Percentiles rank a stretch among this genome's conserved stretches.
Evolutionary conservation across 2,888 invertebrate species (phyloP).

Genomic region (Melinaea menophilus): DNA sequence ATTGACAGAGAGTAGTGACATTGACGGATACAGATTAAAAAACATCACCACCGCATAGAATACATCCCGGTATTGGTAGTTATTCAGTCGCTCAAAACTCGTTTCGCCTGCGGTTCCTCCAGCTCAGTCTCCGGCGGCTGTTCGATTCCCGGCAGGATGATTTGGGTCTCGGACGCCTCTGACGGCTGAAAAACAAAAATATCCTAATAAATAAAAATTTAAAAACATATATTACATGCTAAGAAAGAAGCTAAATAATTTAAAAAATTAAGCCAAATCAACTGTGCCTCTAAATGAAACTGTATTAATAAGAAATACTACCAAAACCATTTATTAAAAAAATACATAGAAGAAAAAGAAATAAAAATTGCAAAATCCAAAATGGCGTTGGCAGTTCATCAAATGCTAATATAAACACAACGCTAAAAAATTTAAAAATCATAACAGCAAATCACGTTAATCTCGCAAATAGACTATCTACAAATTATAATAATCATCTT

Average conservation of each 20-base stretch:
- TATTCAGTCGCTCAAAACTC: constrained; percentile 44
- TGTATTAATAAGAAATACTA: constrained; percentile 5
- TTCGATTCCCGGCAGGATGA: constrained; percentile 84
- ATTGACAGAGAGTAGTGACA: constrained; percentile 5
- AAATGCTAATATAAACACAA: constrained; percentile 32
- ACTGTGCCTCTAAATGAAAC: background rate
- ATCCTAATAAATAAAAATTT: constrained; percentile 12
- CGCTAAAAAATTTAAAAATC: constrained; percentile 21
- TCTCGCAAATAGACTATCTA: constrained; percentile 13
- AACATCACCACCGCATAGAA: constrained; percentile 14
- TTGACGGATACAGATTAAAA: constrained; percentile 6
- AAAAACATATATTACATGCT: background rate
- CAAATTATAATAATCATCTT: constrained; percentile 5
- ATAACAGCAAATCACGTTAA: constrained; percentile 17
- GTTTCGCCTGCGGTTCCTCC: constrained; percentile 61
- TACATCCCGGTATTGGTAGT: constrained; percentile 22
- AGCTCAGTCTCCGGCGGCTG: constrained; percentile 63
- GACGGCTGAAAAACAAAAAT: constrained; percentile 77
- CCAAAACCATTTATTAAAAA: constrained; percentile 16
- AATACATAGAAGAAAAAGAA: constrained; percentile 1
- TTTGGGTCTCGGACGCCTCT: constrained; percentile 88
- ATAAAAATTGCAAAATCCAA: background rate
- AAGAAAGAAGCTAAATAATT: constrained; percentile 8
- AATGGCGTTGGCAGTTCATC: constrained; percentile 23
- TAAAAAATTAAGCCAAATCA: constrained; percentile 8